Percentiles rank a stretch among this genome's conserved stretches.
Conservation (phyloP, 2,888 invertebrate species). For the Agapostemon virescens region DNA sequence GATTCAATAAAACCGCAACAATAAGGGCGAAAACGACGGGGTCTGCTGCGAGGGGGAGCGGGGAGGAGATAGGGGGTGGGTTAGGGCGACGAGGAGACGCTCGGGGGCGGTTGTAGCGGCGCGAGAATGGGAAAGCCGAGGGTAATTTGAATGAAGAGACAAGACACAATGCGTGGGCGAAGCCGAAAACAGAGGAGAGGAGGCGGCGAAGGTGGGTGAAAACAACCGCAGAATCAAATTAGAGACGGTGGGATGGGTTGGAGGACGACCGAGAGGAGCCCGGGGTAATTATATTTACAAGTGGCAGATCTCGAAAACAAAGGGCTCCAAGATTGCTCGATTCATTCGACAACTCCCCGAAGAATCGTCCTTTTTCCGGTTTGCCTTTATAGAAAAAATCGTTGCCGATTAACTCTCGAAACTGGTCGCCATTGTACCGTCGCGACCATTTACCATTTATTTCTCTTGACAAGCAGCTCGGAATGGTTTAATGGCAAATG, state of each 20-base stretch:
- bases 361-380: slow-evolving; percentile 51
- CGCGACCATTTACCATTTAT: slow-evolving; percentile 30
- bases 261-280: slow-evolving; percentile 47
- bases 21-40: slow-evolving; percentile 75
- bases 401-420: slow-evolving; percentile 43
- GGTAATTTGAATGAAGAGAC: slow-evolving; percentile 80
- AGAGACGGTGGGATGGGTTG: slow-evolving; percentile 67
- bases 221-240: slow-evolving; percentile 80
- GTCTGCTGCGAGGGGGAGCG: slow-evolving; percentile 42
- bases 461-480: neutral
- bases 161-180: slow-evolving; percentile 78
- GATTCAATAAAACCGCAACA: slow-evolving; percentile 80
- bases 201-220: slow-evolving; percentile 71
- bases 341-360: slow-evolving; percentile 74
- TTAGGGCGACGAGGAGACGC: neutral
- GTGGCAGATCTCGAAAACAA: slow-evolving; percentile 79
- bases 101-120: slow-evolving; percentile 52
- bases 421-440: slow-evolving; percentile 31
- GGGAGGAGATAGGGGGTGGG: neutral
- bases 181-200: slow-evolving; percentile 63
- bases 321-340: slow-evolving; percentile 78
- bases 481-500: neutral
- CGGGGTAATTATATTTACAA: slow-evolving; percentile 80
- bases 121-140: slow-evolving; percentile 74
- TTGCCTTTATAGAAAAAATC: slow-evolving; percentile 44